phyloP scores from a whole-genome alignment of 2,797 vertebrate genomes.

The Acanthis flammea region DNA sequence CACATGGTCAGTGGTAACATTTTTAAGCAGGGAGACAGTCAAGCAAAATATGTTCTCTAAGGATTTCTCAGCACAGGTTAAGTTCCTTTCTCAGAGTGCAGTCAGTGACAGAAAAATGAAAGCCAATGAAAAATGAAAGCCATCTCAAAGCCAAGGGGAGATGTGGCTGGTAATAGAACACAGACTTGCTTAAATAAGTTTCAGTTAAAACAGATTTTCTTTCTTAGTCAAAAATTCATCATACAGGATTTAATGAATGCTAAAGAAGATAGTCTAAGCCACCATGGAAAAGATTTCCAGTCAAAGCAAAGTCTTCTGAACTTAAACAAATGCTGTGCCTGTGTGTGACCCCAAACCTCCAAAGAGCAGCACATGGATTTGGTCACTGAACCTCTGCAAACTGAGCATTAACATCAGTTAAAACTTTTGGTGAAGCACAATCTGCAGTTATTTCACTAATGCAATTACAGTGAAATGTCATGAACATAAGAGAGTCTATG shows the following conservation, averaged over 20 bases:
- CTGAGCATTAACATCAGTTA: not conserved
- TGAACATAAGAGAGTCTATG: not conserved
- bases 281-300: not conserved
- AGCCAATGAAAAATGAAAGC: not conserved
- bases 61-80: not conserved
- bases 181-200: not conserved
- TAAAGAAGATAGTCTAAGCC: not conserved
- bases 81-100: not conserved
- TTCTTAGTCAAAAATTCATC: not conserved
- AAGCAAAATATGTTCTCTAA: not conserved
- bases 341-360: not conserved
- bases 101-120: not conserved
- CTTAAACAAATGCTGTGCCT: not conserved
- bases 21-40: not conserved
- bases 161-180: not conserved
- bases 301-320: not conserved
- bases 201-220: not conserved
- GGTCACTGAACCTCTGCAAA: not conserved
- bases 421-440: not conserved
- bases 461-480: not conserved
- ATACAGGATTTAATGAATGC: not conserved
- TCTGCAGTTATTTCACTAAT: not conserved
- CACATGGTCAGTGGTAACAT: not conserved
- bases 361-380: rapidly evolving
- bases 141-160: not conserved